Percentiles rank a stretch among this genome's conserved stretches.
Evolutionary conservation across 2,797 vertebrate genomes (phyloP).

Genomic region (Liasis olivaceus): DNA sequence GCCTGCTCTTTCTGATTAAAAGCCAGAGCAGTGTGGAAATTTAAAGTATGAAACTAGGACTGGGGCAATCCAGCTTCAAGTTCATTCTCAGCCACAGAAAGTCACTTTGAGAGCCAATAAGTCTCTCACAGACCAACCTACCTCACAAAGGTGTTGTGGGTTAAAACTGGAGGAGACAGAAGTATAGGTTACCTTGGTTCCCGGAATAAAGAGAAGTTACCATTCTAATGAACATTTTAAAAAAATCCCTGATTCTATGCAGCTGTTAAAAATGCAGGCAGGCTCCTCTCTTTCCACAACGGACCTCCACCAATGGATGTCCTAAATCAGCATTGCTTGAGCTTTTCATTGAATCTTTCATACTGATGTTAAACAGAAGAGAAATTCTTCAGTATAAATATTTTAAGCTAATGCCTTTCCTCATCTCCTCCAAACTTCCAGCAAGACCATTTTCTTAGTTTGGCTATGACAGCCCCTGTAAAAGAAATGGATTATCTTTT

Average conservation of each 20-base stretch:
- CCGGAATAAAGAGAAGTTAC: not conserved
- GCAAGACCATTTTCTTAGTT: not conserved
- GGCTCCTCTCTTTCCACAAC: not conserved
- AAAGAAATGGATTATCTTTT: constrained; percentile 6
- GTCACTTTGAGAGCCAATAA: not conserved
- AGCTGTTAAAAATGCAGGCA: not conserved
- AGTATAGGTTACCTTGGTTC: not conserved
- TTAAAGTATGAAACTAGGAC: not conserved
- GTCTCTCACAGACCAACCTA: not conserved
- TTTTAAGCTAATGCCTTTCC: not conserved
- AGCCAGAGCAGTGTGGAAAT: not conserved
- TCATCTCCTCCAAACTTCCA: rapidly evolving
- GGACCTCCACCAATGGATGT: not conserved
- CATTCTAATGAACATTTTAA: not conserved
- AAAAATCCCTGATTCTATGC: not conserved
- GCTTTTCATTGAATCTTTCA: not conserved
- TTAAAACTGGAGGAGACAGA: not conserved
- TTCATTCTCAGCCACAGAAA: not conserved
- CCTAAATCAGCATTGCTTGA: not conserved
- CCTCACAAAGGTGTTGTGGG: not conserved
- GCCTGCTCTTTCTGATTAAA: not conserved
- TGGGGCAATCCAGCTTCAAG: not conserved
- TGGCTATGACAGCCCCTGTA: not conserved
- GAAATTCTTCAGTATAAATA: constrained; percentile 20
- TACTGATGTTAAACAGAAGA: not conserved